Percentiles rank a stretch among this genome's conserved stretches.
phyloP scores from a whole-genome alignment of 1,140 invertebrate species.

The Aphelinus atriplicis region DNA sequence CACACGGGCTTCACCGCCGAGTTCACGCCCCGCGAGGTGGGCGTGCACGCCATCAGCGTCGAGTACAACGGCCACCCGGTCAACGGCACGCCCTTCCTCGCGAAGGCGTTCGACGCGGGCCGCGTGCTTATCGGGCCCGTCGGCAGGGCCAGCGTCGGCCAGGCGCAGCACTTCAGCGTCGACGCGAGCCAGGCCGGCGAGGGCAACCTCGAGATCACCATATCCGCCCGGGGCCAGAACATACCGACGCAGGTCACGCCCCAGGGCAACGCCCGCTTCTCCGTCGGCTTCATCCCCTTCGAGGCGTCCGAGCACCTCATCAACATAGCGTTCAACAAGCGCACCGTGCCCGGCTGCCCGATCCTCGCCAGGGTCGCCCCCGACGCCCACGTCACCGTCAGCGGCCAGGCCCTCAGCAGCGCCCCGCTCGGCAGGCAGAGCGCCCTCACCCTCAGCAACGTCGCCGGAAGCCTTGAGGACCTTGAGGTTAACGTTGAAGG shows the following conservation, averaged over 20 bases:
- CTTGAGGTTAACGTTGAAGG: conserved; percentile 95
- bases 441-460: conserved; percentile 74
- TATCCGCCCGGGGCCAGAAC: conserved; percentile 91
- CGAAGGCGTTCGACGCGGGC: conserved; percentile 94
- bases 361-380: conserved; percentile 79
- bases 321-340: conserved; percentile 97
- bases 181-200: conserved; percentile 97
- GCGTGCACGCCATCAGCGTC: conserved; percentile 87
- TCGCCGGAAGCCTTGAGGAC: conserved; percentile 86
- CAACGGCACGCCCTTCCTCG: conserved; percentile 89
- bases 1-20: conserved; percentile 88
- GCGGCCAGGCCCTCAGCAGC: conserved; percentile 73
- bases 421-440: conserved; percentile 72
- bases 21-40: conserved; percentile 90
- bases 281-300: conserved; percentile 94
- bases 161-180: conserved; percentile 92
- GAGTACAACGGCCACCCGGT: conserved; percentile 92
- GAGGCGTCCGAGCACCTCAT: conserved; percentile 94
- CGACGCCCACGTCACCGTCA: conserved; percentile 77
- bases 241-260: conserved; percentile 98
- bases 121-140: conserved; percentile 87
- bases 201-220: conserved; percentile 97
- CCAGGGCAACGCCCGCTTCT: conserved; percentile 88
- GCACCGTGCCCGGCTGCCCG: conserved; percentile 81
- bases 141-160: conserved; percentile 81